Base-by-base conservation (phyloP, 2,888 invertebrate genomes). In the Rhingia campestris region DNA sequence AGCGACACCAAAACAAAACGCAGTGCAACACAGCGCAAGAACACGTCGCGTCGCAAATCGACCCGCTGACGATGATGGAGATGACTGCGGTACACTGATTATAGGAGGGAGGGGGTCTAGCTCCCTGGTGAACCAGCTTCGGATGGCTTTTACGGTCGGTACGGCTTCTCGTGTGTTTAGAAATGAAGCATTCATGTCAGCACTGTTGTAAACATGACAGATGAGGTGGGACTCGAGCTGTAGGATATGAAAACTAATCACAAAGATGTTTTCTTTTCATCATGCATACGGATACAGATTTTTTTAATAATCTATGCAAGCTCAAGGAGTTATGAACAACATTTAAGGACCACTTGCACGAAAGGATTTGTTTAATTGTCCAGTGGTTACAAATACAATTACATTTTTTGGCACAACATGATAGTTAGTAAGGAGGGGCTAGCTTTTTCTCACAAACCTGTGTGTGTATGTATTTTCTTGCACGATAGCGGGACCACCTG, bases 151-250 rank as follows among this genome's bases (percentile, higher is more conserved):
- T 32, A 12, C 6, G n/a, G 41, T 49, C 7, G 10, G 14, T 33
- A 49, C 33, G 49, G 39, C 39, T 22, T 63, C 12, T 12, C 47
- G 45, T 67, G 43, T 74, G n/a, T 72, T 56, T 45, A 30, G 61
- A 75, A 30, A 74, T 74, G 56, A 45, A 53, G 53, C 53, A n/a
- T 53, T 53, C 33, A 35, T 33, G 35, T 35, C 53, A 70, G 64
- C 63, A 58, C 39, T 63, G 63, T 70, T 77, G 63, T 74, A 61
- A 63, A 74, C 63, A 81, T 58, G 69, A 69, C 80, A 81, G 43
- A 69, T 80, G 53, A 76, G 49, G 54, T 61, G 76, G 41, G 10
- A 49, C 30, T 49, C 63, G 54, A 54, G 33, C 39, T 39, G 43
- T 43, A 47, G 49, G 4, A 30, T 49, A 39, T 12, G 22, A 4